Conservation (phyloP, 1,140 invertebrate species). For the Heliconius nattereri region DNA sequence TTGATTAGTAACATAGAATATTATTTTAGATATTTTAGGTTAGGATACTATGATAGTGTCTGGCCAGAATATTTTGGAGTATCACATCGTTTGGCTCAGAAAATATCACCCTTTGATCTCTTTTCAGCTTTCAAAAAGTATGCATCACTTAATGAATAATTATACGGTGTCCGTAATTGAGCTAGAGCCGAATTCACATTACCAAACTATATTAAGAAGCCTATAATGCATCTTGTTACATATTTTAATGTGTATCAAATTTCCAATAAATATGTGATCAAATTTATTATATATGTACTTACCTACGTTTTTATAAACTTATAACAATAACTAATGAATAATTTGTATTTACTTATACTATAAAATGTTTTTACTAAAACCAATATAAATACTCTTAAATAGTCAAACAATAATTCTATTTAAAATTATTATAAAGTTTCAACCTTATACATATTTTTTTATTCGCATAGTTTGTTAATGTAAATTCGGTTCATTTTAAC, state of each 20-base stretch:
- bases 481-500: slow-evolving; percentile 48
- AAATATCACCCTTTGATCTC: slow-evolving; percentile 81
- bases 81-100: slow-evolving; percentile 81
- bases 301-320: neutral
- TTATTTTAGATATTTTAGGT: slow-evolving; percentile 81
- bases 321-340: neutral
- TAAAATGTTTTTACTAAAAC: neutral
- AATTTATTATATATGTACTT: slow-evolving; percentile 4
- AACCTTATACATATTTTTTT: neutral
- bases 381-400: neutral
- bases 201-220: neutral
- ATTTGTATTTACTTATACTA: neutral
- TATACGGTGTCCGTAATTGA: slow-evolving; percentile 68
- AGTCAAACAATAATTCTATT: neutral
- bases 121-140: slow-evolving; percentile 80
- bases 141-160: slow-evolving; percentile 45
- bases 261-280: neutral
- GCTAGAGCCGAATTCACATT: slow-evolving; percentile 8
- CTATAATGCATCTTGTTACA: neutral
- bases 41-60: slow-evolving; percentile 81
- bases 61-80: slow-evolving; percentile 81
- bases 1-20: slow-evolving; percentile 75
- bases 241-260: neutral
- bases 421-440: neutral
- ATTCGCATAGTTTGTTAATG: neutral